Conservation (phyloP, 2,888 invertebrate genomes). For the Agrypnus murinus region DNA sequence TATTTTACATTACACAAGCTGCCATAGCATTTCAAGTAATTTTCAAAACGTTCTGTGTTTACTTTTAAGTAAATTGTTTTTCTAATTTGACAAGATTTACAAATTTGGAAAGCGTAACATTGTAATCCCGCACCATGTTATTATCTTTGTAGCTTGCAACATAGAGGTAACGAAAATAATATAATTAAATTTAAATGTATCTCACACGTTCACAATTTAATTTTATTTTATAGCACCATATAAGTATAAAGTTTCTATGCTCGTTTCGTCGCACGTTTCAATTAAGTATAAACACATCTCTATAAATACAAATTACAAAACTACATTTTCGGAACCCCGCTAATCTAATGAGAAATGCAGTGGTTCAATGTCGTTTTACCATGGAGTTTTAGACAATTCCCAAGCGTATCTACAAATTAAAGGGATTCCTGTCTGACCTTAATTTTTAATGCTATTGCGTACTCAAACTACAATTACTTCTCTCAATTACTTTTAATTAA, state of each 20-base stretch:
- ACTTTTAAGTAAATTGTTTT: too few relatives aligned
- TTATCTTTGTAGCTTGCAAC: background rate
- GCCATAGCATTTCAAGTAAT: too few relatives aligned
- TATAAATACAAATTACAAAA: slow-evolving; percentile 41
- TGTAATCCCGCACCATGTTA: too few relatives aligned
- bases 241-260: slow-evolving; percentile 33
- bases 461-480: slow-evolving; percentile 48
- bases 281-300: slow-evolving; percentile 32
- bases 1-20: too few relatives aligned
- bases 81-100: too few relatives aligned
- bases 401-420: slow-evolving; percentile 42
- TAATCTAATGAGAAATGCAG: slow-evolving; percentile 44
- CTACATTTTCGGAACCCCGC: slow-evolving; percentile 34
- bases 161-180: background rate
- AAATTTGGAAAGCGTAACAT: too few relatives aligned
- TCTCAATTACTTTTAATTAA: slow-evolving; percentile 50
- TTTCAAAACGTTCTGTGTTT: too few relatives aligned
- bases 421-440: slow-evolving; percentile 49
- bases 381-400: slow-evolving; percentile 38
- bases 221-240: slow-evolving; percentile 30
- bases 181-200: slow-evolving; percentile 29
- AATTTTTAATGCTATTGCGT: slow-evolving; percentile 51
- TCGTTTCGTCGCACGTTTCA: slow-evolving; percentile 34
- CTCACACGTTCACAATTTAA: slow-evolving; percentile 31
- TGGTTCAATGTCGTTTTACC: slow-evolving; percentile 36